phyloP scores from a whole-genome alignment of 2,797 vertebrate species.

The Centropyge bicolor region DNA sequence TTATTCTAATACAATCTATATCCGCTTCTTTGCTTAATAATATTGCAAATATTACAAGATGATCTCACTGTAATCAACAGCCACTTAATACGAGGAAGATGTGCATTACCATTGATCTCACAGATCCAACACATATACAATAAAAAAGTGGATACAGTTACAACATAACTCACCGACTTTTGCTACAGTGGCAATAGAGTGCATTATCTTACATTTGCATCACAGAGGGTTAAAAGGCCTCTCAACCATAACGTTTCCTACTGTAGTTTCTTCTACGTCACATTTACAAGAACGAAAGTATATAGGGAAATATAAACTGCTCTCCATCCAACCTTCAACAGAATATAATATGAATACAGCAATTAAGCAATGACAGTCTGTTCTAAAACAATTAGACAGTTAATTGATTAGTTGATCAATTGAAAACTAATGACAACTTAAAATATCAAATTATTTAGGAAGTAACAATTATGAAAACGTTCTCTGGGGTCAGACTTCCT shows the following conservation, averaged over 20 bases:
- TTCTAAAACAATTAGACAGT: not conserved
- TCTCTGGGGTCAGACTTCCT: not conserved
- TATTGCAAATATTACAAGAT: not conserved
- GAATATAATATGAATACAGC: not conserved
- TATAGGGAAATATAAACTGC: not conserved
- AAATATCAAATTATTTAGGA: not conserved
- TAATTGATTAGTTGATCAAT: not conserved
- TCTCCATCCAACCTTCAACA: not conserved
- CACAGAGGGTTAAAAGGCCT: not conserved
- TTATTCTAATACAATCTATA: not conserved
- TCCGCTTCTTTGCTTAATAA: not conserved
- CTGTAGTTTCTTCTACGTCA: not conserved
- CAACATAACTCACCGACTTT: conserved; percentile 25
- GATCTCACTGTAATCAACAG: not conserved
- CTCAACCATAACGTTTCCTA: conserved; percentile 2
- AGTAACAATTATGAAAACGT: not conserved
- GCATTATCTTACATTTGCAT: conserved; percentile 2
- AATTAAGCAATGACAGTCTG: not conserved
- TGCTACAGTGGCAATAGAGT: conserved; percentile 12
- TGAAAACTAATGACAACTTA: not conserved
- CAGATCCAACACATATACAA: conserved; percentile 10
- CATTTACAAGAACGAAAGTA: conserved; percentile 7
- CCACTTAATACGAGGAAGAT: not conserved
- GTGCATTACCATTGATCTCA: not conserved
- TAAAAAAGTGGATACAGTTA: conserved; percentile 23